Percentiles rank a stretch among this genome's conserved stretches.
Evolutionary conservation across 64 coral and sea anemone genomes (phyloP).

Genomic region (Exaiptasia diaphana): DNA sequence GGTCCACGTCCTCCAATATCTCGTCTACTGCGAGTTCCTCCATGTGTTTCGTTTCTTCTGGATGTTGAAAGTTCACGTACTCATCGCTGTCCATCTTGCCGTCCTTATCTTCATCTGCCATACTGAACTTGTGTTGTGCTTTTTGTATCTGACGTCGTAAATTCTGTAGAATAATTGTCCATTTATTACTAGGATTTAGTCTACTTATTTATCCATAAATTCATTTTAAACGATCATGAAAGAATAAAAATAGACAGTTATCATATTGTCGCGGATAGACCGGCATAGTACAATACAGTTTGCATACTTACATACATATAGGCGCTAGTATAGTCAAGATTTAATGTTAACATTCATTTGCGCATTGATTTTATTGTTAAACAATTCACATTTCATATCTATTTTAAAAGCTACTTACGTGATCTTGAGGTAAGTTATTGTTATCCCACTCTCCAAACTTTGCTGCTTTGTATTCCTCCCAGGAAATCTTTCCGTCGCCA

Average conservation of each 20-base stretch:
- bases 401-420: no score
- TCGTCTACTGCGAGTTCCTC: slow-evolving; percentile 87
- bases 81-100: slow-evolving; percentile 87
- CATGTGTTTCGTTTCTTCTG: slow-evolving; percentile 87
- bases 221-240: no score
- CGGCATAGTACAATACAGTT: no score
- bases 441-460: slow-evolving; percentile 89
- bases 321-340: no score
- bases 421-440: slow-evolving; percentile 67
- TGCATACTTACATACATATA: no score
- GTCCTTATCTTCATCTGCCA: slow-evolving; percentile 80
- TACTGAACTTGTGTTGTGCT: slow-evolving; percentile 74
- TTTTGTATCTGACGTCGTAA: slow-evolving; percentile 74
- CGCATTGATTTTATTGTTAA: no score
- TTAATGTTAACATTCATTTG: no score
- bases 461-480: slow-evolving; percentile 78
- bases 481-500: slow-evolving; percentile 79
- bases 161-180: slow-evolving; percentile 52
- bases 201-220: no score
- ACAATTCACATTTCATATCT: no score
- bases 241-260: no score
- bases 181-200: no score
- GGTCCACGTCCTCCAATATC: slow-evolving; percentile 84
- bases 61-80: slow-evolving; percentile 95
- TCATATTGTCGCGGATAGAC: no score